Conservation (phyloP, 1,140 invertebrate genomes). For the Panagrolaimus sp. region DNA sequence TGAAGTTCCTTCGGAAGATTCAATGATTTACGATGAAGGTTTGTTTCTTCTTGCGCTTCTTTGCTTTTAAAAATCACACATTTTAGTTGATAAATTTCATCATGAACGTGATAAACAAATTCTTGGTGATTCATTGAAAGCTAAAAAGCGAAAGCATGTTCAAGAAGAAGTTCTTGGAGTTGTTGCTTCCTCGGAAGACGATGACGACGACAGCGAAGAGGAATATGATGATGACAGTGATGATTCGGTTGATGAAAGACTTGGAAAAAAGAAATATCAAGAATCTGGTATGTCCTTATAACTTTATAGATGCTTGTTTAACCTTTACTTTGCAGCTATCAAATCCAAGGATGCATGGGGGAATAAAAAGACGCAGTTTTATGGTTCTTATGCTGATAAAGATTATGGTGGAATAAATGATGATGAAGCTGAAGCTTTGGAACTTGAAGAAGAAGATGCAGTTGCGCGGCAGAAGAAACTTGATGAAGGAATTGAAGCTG, state of each 20-base stretch:
- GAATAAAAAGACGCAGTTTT: conserved; percentile 26
- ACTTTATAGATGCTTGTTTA: background rate
- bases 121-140: background rate
- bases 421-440: conserved; percentile 40
- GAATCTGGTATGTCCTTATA: background rate
- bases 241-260: conserved; percentile 6
- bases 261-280: background rate
- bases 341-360: conserved; percentile 40
- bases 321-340: conserved; percentile 9
- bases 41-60: no score
- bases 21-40: background rate
- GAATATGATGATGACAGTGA: conserved; percentile 20
- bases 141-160: background rate
- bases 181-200: background rate
- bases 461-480: conserved; percentile 29
- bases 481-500: conserved; percentile 24
- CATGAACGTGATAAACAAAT: conserved; percentile 7
- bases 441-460: conserved; percentile 41
- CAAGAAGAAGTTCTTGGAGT: background rate
- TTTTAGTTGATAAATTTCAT: background rate
- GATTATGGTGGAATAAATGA: conserved; percentile 37
- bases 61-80: no score
- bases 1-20: background rate
- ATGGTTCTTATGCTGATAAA: conserved; percentile 40
- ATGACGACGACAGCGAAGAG: background rate